Percentiles rank a stretch among this genome's conserved stretches.
Evolutionary conservation across 2,888 invertebrate genomes (phyloP).

Genomic region (Strigamia transsilvanica): DNA sequence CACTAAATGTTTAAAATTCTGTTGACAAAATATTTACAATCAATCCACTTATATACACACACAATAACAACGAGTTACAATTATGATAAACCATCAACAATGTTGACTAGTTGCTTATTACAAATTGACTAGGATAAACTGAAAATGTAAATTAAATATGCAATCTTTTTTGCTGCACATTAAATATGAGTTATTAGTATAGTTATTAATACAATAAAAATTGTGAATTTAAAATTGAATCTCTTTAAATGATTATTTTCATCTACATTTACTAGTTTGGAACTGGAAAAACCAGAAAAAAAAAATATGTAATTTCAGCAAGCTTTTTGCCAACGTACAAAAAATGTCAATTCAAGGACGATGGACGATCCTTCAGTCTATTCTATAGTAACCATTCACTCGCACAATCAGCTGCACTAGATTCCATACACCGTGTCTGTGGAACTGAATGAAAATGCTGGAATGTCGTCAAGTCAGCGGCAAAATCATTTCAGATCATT

Average conservation of each 20-base stretch:
- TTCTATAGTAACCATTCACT: not conserved
- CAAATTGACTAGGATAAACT: slow-evolving; percentile 9
- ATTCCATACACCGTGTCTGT: not conserved
- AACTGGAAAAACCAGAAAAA: not conserved
- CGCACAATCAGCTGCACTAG: slow-evolving; percentile 27
- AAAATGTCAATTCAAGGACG: not conserved
- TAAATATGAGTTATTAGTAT: not conserved
- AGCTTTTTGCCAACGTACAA: not conserved
- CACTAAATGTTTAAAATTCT: not conserved
- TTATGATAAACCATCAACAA: not conserved
- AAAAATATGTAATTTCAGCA: not conserved
- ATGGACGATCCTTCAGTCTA: not conserved
- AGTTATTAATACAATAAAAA: not conserved
- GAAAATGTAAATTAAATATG: slow-evolving; percentile 10
- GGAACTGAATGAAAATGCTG: slow-evolving; percentile 33
- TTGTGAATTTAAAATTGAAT: not conserved
- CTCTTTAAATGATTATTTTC: not conserved
- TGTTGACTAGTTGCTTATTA: slow-evolving; percentile 13
- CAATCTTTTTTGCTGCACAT: not conserved
- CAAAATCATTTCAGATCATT: slow-evolving; percentile 15
- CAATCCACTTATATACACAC: slow-evolving; percentile 46
- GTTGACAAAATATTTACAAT: slow-evolving; percentile 32
- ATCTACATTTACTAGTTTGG: not conserved
- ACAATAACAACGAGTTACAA: not conserved
- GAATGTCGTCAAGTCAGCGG: slow-evolving; percentile 21